Base-by-base conservation (phyloP, 35 echinoderm and acorn worm species). In the Apostichopus japonicus region DNA sequence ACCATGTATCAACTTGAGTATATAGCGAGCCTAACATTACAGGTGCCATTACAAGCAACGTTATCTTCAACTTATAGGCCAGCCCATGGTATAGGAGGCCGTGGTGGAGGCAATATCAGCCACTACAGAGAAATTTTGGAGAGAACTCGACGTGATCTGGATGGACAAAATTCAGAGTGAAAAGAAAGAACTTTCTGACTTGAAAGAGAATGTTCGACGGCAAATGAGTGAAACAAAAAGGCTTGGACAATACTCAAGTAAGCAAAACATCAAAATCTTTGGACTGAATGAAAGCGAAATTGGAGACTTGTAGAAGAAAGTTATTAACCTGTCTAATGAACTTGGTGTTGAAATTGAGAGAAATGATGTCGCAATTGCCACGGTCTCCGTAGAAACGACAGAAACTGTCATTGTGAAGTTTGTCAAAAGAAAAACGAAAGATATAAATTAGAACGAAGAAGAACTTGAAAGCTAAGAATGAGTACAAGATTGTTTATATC, bases 371-470 rank as follows among this genome's bases (percentile, higher is more conserved):
- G 77, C 51, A 33, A 23, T 78, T 78, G 77, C 19, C 22, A 78
- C 51, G 0, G 8, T 24, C 73, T 77, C 7, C 33, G 33, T 44
- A 3, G 33, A 24, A 77, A 77, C 27, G 75, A 3, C 33, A 33
- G 23, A 22, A 5, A 5, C 77, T 77, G 77, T 33, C 14, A 78
- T 24, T 8, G 77, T 78, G 23, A 78, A 78, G 77, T 78, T 78
- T 78, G 19, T 78, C 1, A 78, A 33, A 78, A 78, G 78, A 27
- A 80, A 80, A 80, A 80, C 78, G 23, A 80, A 80, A 44, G 78
- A 54, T 44, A 80, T 80, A 10, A 3, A 80, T 80, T 23, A 80
- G 51, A 4, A 19, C 27, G 23, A 52, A 80, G 33, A 55, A 80
- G 54, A 80, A 53, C 23, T 0, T 53, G 78, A 55, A 19, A 24